Percentiles rank a stretch among this genome's conserved stretches.
phyloP scores from a whole-genome alignment of 2,888 invertebrate genomes.

The Neoitamus cyanurus region DNA sequence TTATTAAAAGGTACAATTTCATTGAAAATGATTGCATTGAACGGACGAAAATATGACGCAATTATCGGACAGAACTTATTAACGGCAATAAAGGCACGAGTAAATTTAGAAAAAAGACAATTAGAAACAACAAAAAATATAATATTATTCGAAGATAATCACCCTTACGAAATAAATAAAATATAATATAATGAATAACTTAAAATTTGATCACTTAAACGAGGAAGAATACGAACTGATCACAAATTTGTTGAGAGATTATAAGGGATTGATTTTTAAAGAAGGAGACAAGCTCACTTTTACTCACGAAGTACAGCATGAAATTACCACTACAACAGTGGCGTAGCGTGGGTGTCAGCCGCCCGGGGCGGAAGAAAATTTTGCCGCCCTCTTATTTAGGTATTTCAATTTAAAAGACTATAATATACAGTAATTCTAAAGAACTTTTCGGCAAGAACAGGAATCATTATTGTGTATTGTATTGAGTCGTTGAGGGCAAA shows the following conservation, averaged over 20 bases:
- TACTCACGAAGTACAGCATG: conserved; percentile 27
- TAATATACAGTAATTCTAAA: no score
- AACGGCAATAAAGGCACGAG: conserved; percentile 11
- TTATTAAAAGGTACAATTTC: background rate
- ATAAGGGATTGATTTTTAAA: conserved; percentile 10
- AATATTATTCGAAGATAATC: background rate
- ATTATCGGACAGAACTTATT: conserved; percentile 44
- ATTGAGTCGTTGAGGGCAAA: no score
- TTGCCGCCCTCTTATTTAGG: no score
- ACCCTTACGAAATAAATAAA: background rate
- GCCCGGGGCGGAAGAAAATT: no score
- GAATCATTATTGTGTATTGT: no score
- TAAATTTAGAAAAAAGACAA: background rate
- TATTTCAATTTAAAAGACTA: no score
- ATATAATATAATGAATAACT: background rate
- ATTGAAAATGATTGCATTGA: no score
- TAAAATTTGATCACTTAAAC: background rate
- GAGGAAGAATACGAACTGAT: background rate
- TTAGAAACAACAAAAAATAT: background rate
- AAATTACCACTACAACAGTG: no score
- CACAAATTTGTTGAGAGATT: background rate
- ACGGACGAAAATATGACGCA: no score
- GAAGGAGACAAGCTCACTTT: conserved; percentile 4
- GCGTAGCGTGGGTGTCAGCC: no score
- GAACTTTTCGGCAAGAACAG: no score